These are phyloP conservation scores for Coleophora flavipennella DNA, from an alignment of 2,888 invertebrate species.

Conservation along the genomic window DNA sequence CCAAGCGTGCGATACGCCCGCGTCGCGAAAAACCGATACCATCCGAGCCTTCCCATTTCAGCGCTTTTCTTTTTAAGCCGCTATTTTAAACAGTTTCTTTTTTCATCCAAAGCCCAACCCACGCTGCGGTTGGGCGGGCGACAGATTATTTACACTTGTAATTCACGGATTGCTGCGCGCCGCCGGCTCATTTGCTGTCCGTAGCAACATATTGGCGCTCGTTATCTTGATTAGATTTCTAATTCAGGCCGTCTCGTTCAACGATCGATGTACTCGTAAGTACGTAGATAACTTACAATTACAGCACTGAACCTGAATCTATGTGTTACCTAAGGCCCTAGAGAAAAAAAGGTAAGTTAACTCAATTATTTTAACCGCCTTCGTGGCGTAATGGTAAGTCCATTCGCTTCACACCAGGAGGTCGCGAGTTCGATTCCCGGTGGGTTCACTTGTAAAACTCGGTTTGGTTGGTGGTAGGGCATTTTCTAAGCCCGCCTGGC, in stretches of 20 bases:
- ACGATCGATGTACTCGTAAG: no score
- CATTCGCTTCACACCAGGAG: no score
- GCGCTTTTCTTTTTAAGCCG: conserved; percentile 73
- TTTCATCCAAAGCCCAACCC: conserved; percentile 61
- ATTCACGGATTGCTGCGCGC: conserved; percentile 56
- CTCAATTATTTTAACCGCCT: no score
- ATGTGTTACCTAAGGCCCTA: no score
- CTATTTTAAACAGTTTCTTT: conserved; percentile 69
- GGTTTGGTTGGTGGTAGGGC: no score
- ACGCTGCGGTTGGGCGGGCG: conserved; percentile 67
- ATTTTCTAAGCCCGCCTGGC: no score
- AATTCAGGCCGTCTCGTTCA: conserved; percentile 13
- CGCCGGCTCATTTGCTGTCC: conserved; percentile 53
- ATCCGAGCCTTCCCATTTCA: conserved; percentile 70
- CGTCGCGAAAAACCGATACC: conserved; percentile 69
- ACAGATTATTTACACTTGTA: conserved; percentile 72
- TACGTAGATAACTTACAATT: no score
- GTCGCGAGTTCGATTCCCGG: no score
- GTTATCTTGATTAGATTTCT: conserved; percentile 45
- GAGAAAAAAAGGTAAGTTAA: no score
- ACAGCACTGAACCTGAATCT: no score
- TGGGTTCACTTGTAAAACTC: no score
- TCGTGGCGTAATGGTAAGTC: no score
- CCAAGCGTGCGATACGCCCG: conserved; percentile 68
- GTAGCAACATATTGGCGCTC: conserved; percentile 23